Base-by-base conservation (phyloP, 2,888 invertebrate genomes). In the Cynaeus angustus region DNA sequence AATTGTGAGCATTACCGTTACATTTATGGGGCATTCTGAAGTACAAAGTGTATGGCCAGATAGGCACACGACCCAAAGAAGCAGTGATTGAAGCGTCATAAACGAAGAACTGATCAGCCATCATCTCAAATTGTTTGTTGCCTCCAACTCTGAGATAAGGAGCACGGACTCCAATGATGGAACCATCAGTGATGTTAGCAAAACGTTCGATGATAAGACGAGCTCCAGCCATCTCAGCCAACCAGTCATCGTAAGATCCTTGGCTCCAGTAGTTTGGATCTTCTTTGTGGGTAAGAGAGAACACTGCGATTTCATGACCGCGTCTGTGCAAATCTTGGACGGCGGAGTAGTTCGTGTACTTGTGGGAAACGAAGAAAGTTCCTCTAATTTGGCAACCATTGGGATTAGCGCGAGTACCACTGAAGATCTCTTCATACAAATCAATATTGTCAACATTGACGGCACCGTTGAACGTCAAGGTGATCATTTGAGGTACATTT, bases 21-120 rank as follows among this genome's bases (percentile, higher is more conserved):
- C 97, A 97, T 84, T 94, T 96, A 87, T 97, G 97, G 0, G 97
- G 96, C 94, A 97, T 96, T 72, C 96, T 91, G 91, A 96, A 97
- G 88, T 98, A 97, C 16, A 98, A 87, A 1, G 98, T 98, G 88
- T 98, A 98, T 0, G 98, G 98, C 98, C 98, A 98, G 84, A 96
- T 94, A 58, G 97, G 97, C 21, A 96, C 95, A 53, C 95, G 92
- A 33, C 93, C 90, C 64, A 96, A 88, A 0, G 96, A 94, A 21
- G 96, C 96, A 0, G 96, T 96, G 81, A 98, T 96, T 8, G 97
- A 96, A 16, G 97, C 95, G 83, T 98, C 98, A 84, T 97, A 98
- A 5, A 94, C 92, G 85, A 97, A 97, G 86, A 94, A 95, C 83
- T 97, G 95, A 85, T 97, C 96, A 64, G 94, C 92, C 97, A 98